These are phyloP conservation scores for Scaptomyza pallida DNA, from an alignment of 1,140 invertebrate genomes.

Conservation along the genomic window DNA sequence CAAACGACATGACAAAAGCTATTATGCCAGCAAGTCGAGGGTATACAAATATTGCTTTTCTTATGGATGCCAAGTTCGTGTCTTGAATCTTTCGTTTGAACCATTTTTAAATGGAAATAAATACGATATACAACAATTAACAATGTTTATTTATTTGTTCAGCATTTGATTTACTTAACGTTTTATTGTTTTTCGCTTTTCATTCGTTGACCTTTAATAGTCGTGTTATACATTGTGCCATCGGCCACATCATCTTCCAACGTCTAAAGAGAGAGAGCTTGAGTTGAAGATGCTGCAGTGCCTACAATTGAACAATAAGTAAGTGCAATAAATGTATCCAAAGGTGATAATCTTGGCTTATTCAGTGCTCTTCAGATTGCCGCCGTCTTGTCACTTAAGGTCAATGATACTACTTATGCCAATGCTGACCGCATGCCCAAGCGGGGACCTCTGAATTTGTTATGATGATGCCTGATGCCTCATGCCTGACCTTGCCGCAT, in stretches of 20 bases:
- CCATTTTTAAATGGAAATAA: conserved; percentile 55
- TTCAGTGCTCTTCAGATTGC: conserved; percentile 69
- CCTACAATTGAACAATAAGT: conserved; percentile 69
- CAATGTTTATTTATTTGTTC: conserved; percentile 66
- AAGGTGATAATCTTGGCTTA: conserved; percentile 80
- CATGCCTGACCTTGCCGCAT: conserved; percentile 63
- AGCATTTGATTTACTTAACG: conserved; percentile 65
- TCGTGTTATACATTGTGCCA: conserved; percentile 75
- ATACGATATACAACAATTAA: conserved; percentile 66
- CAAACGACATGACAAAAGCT: conserved; percentile 23
- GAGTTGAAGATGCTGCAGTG: conserved; percentile 55
- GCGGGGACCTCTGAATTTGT: conserved; percentile 26
- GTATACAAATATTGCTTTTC: conserved; percentile 44
- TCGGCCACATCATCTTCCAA: conserved; percentile 26
- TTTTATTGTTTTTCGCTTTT: conserved; percentile 45
- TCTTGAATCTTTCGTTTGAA: conserved; percentile 71
- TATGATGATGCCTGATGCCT: background rate
- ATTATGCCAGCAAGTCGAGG: conserved; percentile 22
- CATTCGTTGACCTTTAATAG: conserved; percentile 69
- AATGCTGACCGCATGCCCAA: conserved; percentile 61
- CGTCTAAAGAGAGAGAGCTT: conserved; percentile 24
- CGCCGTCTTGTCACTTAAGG: conserved; percentile 66
- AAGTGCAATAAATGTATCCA: conserved; percentile 75
- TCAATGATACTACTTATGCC: conserved; percentile 76
- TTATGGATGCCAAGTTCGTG: conserved; percentile 59